These are phyloP conservation scores for Microplitis deprimator DNA, from an alignment of 2,888 invertebrate genomes.

Conservation along the genomic window DNA sequence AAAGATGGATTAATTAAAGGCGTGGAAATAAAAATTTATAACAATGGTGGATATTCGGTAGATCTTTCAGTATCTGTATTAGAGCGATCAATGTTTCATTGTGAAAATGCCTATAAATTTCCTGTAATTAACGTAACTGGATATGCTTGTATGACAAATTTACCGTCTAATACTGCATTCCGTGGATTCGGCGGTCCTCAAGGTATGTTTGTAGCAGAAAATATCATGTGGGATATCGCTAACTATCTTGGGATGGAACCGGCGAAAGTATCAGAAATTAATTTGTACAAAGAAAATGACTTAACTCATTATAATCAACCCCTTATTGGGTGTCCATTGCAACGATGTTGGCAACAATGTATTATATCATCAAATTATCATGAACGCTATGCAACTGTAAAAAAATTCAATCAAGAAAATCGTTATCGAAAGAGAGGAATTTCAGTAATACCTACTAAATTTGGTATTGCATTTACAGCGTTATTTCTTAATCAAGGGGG, in stretches of 20 bases:
- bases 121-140: constrained; percentile 82
- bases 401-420: constrained; percentile 82
- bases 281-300: constrained; percentile 86
- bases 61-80: constrained; percentile 87
- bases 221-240: constrained; percentile 84
- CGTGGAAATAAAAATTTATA: constrained; percentile 81
- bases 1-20: constrained; percentile 83
- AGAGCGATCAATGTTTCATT: constrained; percentile 87
- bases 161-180: constrained; percentile 94
- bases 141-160: constrained; percentile 87
- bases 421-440: constrained; percentile 91
- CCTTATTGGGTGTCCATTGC: constrained; percentile 81
- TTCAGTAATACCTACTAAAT: constrained; percentile 85
- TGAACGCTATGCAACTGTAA: constrained; percentile 75
- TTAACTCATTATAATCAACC: constrained; percentile 84
- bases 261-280: constrained; percentile 77
- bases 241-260: constrained; percentile 78
- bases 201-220: constrained; percentile 89
- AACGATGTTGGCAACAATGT: constrained; percentile 86
- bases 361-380: constrained; percentile 78
- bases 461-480: constrained; percentile 86
- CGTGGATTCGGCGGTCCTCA: constrained; percentile 94
- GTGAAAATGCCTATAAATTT: constrained; percentile 87
- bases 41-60: constrained; percentile 86
- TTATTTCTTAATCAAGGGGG: constrained; percentile 88